These are phyloP conservation scores for Antennarius striatus DNA, from an alignment of 2,113 vertebrate species.

Conservation along the genomic window DNA sequence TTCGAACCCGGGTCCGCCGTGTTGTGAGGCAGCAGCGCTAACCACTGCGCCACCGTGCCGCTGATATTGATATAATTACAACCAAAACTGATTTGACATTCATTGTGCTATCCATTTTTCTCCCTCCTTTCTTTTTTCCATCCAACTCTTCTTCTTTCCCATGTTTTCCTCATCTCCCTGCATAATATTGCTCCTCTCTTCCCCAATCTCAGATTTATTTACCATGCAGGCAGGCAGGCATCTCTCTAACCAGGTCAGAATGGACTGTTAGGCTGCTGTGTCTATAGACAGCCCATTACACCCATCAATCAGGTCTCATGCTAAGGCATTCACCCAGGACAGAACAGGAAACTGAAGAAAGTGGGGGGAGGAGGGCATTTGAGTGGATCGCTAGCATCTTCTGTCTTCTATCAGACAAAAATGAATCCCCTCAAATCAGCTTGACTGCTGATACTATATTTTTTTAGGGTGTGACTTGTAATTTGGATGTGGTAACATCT, in stretches of 20 bases:
- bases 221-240: neutral
- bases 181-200: neutral
- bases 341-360: conserved; percentile 17
- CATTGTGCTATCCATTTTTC: no score
- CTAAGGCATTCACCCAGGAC: conserved; percentile 32
- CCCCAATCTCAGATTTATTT: conserved; percentile 16
- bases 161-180: no score
- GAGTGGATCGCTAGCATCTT: conserved; percentile 31
- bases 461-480: no score
- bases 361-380: conserved; percentile 36
- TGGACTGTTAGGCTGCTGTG: conserved; percentile 21
- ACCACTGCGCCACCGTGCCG: no score
- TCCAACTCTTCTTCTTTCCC: no score
- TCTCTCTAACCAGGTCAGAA: conserved; percentile 43
- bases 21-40: no score
- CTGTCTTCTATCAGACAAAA: conserved; percentile 25
- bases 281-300: conserved; percentile 49
- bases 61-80: no score
- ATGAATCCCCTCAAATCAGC: conserved; percentile 10
- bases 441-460: no score
- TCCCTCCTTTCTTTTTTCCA: no score
- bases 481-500: no score
- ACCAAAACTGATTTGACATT: no score
- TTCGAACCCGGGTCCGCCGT: no score
- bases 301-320: conserved; percentile 51